phyloP scores from a whole-genome alignment of 2,797 vertebrate species.

The Semotilus atromaculatus region DNA sequence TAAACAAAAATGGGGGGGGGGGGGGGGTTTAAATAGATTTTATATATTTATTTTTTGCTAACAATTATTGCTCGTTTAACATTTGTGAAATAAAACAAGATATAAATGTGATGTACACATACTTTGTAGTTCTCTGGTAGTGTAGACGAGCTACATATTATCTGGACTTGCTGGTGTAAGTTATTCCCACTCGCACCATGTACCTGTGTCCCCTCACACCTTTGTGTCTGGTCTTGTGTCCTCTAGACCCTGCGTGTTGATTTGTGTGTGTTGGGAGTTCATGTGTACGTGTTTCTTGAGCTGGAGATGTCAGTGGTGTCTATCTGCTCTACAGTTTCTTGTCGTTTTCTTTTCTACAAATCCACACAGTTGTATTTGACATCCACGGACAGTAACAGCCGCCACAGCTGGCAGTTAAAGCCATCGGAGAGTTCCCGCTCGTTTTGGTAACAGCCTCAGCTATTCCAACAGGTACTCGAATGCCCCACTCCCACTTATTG shows the following conservation, averaged over 20 bases:
- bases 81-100: neutral
- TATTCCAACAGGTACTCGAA: constrained; percentile 93
- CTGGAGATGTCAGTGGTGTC: constrained; percentile 74
- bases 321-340: constrained; percentile 86
- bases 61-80: neutral
- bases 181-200: neutral
- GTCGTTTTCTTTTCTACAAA: constrained; percentile 81
- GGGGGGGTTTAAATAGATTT: too few relatives aligned
- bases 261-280: constrained; percentile 55
- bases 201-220: constrained; percentile 5
- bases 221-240: neutral
- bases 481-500: constrained; percentile 69
- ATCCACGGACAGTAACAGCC: constrained; percentile 93
- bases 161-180: constrained; percentile 31
- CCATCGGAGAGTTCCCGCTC: constrained; percentile 93
- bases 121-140: neutral
- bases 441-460: constrained; percentile 91
- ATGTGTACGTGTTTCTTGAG: constrained; percentile 63
- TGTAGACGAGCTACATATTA: neutral
- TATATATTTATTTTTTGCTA: neutral
- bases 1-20: too few relatives aligned
- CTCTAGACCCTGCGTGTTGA: neutral
- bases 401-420: constrained; percentile 96
- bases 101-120: neutral
- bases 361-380: constrained; percentile 96